These are phyloP conservation scores for Lepidocyrtoides sp. DNA, from an alignment of 2,888 invertebrate species.

Conservation along the genomic window DNA sequence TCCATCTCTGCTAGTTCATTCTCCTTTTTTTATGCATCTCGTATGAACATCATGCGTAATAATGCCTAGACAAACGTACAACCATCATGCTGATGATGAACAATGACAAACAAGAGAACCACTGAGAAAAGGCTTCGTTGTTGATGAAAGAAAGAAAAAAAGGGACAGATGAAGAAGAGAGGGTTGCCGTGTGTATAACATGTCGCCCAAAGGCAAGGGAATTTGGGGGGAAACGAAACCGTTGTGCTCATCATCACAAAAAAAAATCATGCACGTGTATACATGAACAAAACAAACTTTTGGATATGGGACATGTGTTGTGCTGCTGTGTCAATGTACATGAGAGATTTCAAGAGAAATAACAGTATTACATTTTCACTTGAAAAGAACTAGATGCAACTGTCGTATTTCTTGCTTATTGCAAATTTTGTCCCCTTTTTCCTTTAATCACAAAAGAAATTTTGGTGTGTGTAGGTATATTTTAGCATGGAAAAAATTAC, in stretches of 20 bases:
- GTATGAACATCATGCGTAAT: not conserved
- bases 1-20: not conserved
- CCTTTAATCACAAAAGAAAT: constrained; percentile 1
- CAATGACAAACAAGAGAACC: not conserved
- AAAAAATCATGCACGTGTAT: too few relatives aligned
- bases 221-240: not conserved
- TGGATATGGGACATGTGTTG: not conserved
- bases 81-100: not conserved
- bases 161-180: too few relatives aligned
- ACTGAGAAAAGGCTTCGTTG: not conserved
- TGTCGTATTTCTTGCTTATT: too few relatives aligned
- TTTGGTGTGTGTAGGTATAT: not conserved
- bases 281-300: not conserved
- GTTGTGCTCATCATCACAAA: not conserved
- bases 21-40: not conserved
- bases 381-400: not conserved
- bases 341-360: not conserved
- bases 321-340: too few relatives aligned
- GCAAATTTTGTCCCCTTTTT: not conserved
- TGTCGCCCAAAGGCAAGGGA: constrained; percentile 13
- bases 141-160: not conserved
- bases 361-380: not conserved
- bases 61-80: not conserved
- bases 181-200: constrained; percentile 5
- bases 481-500: not conserved